phyloP scores from a whole-genome alignment of 1,140 invertebrate species.

The Arion vulgaris region DNA sequence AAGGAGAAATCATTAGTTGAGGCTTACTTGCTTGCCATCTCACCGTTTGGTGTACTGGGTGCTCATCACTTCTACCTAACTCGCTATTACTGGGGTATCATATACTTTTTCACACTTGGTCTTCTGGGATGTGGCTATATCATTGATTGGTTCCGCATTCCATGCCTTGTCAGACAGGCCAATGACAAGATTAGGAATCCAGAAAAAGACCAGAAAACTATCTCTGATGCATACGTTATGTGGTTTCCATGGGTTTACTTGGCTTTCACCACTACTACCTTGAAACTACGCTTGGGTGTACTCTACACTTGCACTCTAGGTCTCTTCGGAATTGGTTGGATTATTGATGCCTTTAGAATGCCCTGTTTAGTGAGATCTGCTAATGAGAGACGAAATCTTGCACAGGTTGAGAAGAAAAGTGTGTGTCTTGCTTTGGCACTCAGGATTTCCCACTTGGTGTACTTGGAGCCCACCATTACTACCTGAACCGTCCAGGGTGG shows the following conservation, averaged over 20 bases:
- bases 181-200: constrained; percentile 46
- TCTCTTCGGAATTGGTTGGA: constrained; percentile 58
- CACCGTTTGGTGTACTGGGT: constrained; percentile 33
- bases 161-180: constrained; percentile 52
- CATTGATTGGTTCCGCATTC: constrained; percentile 56
- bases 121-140: constrained; percentile 53
- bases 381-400: constrained; percentile 32
- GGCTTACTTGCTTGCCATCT: constrained; percentile 15
- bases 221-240: constrained; percentile 44
- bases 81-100: constrained; percentile 35
- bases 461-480: constrained; percentile 49
- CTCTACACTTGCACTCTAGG: constrained; percentile 61
- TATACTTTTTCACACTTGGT: constrained; percentile 45
- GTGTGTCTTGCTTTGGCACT: constrained; percentile 45
- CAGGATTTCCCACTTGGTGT: constrained; percentile 46
- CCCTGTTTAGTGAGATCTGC: constrained; percentile 54
- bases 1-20: neutral
- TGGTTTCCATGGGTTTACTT: constrained; percentile 45
- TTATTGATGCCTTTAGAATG: constrained; percentile 58
- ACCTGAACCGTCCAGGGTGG: constrained; percentile 52
- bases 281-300: constrained; percentile 53
- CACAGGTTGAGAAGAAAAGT: neutral
- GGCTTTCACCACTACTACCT: constrained; percentile 57
- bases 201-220: constrained; percentile 39
- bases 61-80: constrained; percentile 55